Percentiles rank a stretch among this genome's conserved stretches.
Conservation (phyloP, 2,113 vertebrate species). For the Myrmecobius fasciatus region DNA sequence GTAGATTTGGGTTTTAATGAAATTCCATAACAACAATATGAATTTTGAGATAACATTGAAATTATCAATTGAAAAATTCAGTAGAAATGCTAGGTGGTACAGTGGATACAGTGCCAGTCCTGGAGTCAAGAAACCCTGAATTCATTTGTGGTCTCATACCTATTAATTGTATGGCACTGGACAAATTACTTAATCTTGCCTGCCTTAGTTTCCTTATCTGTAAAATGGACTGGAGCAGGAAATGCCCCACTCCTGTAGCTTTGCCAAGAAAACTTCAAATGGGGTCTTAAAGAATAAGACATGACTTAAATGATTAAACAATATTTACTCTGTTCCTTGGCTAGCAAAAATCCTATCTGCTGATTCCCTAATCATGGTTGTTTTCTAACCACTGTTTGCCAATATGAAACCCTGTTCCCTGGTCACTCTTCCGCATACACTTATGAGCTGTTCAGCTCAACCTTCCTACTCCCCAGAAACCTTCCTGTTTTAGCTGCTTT, state of each 20-base stretch:
- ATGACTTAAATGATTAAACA: no score
- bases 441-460: neutral
- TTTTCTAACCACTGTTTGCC: neutral
- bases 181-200: no score
- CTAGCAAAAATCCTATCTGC: neutral
- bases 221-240: no score
- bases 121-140: no score
- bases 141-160: no score
- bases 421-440: neutral
- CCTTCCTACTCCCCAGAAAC: neutral
- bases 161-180: no score
- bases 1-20: neutral
- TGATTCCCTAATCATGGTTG: neutral
- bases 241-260: no score
- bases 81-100: neutral
- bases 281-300: no score
- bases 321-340: neutral
- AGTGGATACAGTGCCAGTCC: neutral
- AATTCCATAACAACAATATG: neutral
- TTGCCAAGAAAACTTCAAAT: no score
- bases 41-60: neutral
- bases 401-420: neutral
- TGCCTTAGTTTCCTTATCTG: no score
- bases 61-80: neutral
- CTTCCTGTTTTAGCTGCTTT: neutral